Percentiles rank a stretch among this genome's conserved stretches.
These are phyloP conservation scores for Acrobasis suavella DNA, from an alignment of 2,888 invertebrate genomes.

Conservation along the genomic window DNA sequence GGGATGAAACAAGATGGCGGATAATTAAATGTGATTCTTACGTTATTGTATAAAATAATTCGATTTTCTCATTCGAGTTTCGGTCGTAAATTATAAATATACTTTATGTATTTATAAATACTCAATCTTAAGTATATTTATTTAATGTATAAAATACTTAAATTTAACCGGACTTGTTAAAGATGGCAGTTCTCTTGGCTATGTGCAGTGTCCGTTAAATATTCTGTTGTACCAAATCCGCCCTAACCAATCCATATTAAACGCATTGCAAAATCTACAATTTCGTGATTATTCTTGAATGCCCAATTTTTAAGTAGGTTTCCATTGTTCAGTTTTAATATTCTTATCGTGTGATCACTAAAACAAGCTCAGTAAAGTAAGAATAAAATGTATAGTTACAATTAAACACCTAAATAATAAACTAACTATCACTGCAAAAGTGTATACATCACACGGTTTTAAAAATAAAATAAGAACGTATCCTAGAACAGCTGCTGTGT, in stretches of 20 bases:
- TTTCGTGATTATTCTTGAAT: constrained; percentile 31
- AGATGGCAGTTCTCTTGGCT: constrained; percentile 30
- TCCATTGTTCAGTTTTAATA: constrained; percentile 32
- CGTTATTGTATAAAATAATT: constrained; percentile 13
- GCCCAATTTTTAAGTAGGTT: constrained; percentile 33
- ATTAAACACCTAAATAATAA: constrained; percentile 63
- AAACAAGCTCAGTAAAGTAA: constrained; percentile 52
- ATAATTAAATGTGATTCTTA: constrained; percentile 23
- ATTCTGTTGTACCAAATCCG: constrained; percentile 64
- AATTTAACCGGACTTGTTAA: constrained; percentile 13
- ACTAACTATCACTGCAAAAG: constrained; percentile 70
- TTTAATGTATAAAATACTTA: constrained; percentile 12
- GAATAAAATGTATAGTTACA: constrained; percentile 60
- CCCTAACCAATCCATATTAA: constrained; percentile 45
- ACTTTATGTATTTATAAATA: not conserved
- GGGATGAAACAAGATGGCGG: constrained; percentile 40
- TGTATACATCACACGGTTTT: constrained; percentile 70
- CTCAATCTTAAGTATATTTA: constrained; percentile 7
- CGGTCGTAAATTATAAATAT: not conserved
- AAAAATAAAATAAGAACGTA: constrained; percentile 57
- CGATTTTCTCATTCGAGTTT: constrained; percentile 27
- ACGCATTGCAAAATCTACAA: constrained; percentile 20
- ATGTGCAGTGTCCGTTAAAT: constrained; percentile 26
- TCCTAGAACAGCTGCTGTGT: constrained; percentile 48
- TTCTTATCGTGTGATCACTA: constrained; percentile 32